phyloP scores from a whole-genome alignment of 2,888 invertebrate species.

The Melieria picta region DNA sequence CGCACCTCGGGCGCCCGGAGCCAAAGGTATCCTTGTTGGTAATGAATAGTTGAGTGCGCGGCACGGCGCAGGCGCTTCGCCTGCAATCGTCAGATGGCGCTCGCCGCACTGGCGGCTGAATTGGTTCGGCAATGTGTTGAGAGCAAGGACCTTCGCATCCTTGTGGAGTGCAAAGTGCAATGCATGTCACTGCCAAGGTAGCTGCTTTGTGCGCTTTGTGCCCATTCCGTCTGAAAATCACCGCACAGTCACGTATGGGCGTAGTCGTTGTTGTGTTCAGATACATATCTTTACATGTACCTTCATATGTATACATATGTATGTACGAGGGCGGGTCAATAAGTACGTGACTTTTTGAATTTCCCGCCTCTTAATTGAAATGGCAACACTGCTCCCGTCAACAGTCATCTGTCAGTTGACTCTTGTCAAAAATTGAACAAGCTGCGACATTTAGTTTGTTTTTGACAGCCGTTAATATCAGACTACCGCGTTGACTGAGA shows the following conservation, averaged over 20 bases:
- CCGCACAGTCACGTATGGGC: conserved; percentile 23
- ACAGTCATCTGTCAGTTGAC: no score
- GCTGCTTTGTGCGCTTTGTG: conserved; percentile 1
- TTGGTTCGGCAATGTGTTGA: conserved; percentile 1
- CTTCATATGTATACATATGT: background rate
- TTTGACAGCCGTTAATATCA: no score
- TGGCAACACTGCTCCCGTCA: no score
- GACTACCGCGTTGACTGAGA: no score
- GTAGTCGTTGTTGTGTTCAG: conserved; percentile 10
- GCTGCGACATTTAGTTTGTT: no score
- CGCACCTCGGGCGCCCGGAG: background rate
- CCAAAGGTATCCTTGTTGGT: background rate
- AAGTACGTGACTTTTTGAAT: no score
- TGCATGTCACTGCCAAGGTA: conserved; percentile 54
- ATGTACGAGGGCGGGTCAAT: no score
- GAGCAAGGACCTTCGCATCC: conserved; percentile 22
- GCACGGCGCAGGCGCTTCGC: conserved; percentile 12
- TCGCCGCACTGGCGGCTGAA: background rate
- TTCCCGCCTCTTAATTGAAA: no score
- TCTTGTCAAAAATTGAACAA: no score
- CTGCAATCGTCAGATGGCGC: conserved; percentile 16
- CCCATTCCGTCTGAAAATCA: background rate
- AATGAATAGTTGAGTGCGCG: background rate
- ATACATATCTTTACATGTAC: no score
- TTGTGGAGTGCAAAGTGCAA: conserved; percentile 39